A percentile compares a stretch with the other conserved stretches of the same genome.
Evolutionary conservation across 2,888 invertebrate species (phyloP).

Genomic region (Psococerastis gibbosa): DNA sequence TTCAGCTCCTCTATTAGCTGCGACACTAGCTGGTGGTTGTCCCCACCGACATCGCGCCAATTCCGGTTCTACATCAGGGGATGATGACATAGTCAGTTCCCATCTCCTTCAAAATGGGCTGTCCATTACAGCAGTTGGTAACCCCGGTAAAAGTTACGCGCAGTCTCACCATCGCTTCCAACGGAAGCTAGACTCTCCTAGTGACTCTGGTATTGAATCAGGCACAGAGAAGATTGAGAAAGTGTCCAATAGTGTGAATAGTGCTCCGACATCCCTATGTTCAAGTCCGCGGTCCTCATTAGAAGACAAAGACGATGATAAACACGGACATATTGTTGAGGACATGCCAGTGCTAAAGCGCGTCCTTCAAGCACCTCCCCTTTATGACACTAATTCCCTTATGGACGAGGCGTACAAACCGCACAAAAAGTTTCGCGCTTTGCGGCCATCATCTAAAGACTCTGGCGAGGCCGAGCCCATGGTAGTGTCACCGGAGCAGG

Average conservation of each 20-base stretch:
- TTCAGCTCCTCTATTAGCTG: conserved; percentile 52
- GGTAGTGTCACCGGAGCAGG: conserved; percentile 16
- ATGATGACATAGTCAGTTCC: conserved; percentile 40
- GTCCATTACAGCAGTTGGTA: conserved; percentile 47
- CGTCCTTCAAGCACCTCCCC: conserved; percentile 77
- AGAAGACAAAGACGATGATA: conserved; percentile 45
- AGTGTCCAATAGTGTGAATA: conserved; percentile 37
- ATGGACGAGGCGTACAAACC: conserved; percentile 94
- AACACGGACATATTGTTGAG: conserved; percentile 35
- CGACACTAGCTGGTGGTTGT: conserved; percentile 48
- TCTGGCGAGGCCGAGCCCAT: conserved; percentile 60
- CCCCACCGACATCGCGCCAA: conserved; percentile 59
- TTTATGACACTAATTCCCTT: conserved; percentile 73
- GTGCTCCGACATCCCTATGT: conserved; percentile 54
- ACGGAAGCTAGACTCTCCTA: conserved; percentile 75
- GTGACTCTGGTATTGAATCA: conserved; percentile 84
- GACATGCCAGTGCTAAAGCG: conserved; percentile 90
- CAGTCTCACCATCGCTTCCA: conserved; percentile 22
- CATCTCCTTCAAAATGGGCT: conserved; percentile 53
- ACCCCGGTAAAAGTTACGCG: conserved; percentile 19
- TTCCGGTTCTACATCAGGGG: conserved; percentile 55
- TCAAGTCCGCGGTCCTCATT: conserved; percentile 71
- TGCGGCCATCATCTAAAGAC: conserved; percentile 52
- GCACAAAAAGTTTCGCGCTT: conserved; percentile 84
- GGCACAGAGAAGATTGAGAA: conserved; percentile 77